Evolutionary conservation across 2,797 vertebrate species (phyloP).

Genomic region (Gephyroberyx darwinii): DNA sequence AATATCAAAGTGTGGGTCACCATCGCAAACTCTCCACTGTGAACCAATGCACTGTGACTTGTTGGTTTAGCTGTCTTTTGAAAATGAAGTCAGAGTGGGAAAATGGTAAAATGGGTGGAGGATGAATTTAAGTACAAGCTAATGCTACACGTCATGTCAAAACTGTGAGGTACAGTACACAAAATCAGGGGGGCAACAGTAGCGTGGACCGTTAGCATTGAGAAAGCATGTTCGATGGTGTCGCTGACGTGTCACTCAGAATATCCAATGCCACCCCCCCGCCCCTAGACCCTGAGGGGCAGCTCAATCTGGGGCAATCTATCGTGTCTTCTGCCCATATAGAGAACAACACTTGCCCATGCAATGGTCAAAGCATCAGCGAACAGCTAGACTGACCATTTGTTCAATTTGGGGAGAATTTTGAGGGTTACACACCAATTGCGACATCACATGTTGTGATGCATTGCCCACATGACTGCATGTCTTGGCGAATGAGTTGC

Average conservation of each 20-base stretch:
- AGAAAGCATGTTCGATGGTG: constrained; percentile 17
- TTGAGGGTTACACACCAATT: constrained; percentile 66
- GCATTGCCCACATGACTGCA: constrained; percentile 82
- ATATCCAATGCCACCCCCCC: constrained; percentile 41
- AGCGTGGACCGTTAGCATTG: neutral
- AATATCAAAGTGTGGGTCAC: neutral
- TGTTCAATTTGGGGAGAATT: constrained; percentile 64
- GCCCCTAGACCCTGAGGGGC: constrained; percentile 51
- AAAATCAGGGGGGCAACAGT: constrained; percentile 10
- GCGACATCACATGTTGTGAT: constrained; percentile 82
- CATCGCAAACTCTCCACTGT: neutral
- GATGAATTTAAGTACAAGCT: neutral
- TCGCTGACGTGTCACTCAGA: constrained; percentile 45
- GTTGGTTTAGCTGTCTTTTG: neutral
- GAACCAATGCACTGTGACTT: neutral
- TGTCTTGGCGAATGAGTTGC: constrained; percentile 84
- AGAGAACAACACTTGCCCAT: constrained; percentile 37
- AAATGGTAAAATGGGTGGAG: neutral
- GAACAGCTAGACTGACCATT: constrained; percentile 74
- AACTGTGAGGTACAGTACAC: neutral
- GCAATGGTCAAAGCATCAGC: constrained; percentile 70
- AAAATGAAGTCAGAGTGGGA: neutral
- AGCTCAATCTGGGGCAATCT: constrained; percentile 70
- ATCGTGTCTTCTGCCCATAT: constrained; percentile 54
- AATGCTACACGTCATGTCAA: neutral